A percentile compares a stretch with the other conserved stretches of the same genome.
Conservation (phyloP, 2,797 vertebrate genomes). For the Poecilia gillii region DNA sequence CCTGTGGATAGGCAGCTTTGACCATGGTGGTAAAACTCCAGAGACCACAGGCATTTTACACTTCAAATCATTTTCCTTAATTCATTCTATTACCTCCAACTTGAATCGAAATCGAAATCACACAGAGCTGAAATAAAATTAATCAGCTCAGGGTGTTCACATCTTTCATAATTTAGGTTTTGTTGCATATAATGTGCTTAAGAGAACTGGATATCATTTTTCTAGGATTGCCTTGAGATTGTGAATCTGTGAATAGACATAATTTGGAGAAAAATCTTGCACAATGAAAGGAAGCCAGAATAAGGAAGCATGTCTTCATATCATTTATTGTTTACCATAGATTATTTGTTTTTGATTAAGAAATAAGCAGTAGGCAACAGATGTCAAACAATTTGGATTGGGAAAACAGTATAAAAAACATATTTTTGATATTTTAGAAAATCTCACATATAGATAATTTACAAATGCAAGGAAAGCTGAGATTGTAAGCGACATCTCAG, state of each 20-base stretch:
- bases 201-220: not conserved
- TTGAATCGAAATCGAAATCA: not conserved
- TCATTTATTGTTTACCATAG: not conserved
- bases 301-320: not conserved
- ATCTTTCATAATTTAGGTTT: not conserved
- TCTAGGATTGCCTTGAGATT: not conserved
- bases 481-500: not conserved
- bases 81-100: not conserved
- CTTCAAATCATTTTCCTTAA: not conserved
- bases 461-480: not conserved
- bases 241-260: not conserved
- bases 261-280: not conserved
- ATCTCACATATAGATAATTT: not conserved
- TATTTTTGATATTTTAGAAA: not conserved
- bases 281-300: not conserved
- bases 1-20: not conserved
- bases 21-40: not conserved
- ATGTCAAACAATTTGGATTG: not conserved
- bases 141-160: not conserved
- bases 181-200: not conserved
- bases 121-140: not conserved
- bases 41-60: not conserved
- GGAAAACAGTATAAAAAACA: not conserved
- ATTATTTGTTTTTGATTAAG: not conserved
- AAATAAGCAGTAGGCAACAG: not conserved